These are phyloP conservation scores for Heteronetta atricapilla DNA, from an alignment of 2,113 vertebrate genomes.

Conservation along the genomic window DNA sequence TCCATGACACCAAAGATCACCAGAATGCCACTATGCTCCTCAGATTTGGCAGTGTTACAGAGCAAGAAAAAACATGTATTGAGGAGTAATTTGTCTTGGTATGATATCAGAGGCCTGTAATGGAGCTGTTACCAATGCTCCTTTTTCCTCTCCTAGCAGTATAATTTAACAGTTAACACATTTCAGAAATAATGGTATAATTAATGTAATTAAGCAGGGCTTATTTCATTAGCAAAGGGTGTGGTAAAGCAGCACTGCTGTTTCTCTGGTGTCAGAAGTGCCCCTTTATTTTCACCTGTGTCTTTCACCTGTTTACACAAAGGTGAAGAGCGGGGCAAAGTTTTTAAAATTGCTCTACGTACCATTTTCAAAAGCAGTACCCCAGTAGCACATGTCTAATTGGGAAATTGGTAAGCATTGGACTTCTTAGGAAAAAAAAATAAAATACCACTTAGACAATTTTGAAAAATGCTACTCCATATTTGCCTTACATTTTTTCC, in stretches of 20 bases:
- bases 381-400: background rate
- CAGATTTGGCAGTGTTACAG: slow-evolving; percentile 57
- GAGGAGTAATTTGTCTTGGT: slow-evolving; percentile 23
- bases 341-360: background rate
- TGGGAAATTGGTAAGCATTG: background rate
- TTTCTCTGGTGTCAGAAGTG: background rate
- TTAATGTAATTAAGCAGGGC: slow-evolving; percentile 55
- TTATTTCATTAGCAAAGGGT: slow-evolving; percentile 19
- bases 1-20: slow-evolving; percentile 28
- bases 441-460: background rate
- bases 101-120: slow-evolving; percentile 29
- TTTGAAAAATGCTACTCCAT: background rate
- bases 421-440: background rate
- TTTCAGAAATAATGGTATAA: slow-evolving; percentile 62
- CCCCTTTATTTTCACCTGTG: background rate
- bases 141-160: slow-evolving; percentile 9
- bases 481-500: background rate
- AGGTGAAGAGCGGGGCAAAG: background rate
- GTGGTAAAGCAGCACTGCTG: background rate
- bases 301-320: background rate
- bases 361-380: background rate
- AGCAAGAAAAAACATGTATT: slow-evolving; percentile 36
- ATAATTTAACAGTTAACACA: slow-evolving; percentile 67
- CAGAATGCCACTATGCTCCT: slow-evolving; percentile 49
- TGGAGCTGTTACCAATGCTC: slow-evolving; percentile 19